A percentile compares a stretch with the other conserved stretches of the same genome.
phyloP scores from a whole-genome alignment of 2,113 vertebrate genomes.

The Platichthys flesus region DNA sequence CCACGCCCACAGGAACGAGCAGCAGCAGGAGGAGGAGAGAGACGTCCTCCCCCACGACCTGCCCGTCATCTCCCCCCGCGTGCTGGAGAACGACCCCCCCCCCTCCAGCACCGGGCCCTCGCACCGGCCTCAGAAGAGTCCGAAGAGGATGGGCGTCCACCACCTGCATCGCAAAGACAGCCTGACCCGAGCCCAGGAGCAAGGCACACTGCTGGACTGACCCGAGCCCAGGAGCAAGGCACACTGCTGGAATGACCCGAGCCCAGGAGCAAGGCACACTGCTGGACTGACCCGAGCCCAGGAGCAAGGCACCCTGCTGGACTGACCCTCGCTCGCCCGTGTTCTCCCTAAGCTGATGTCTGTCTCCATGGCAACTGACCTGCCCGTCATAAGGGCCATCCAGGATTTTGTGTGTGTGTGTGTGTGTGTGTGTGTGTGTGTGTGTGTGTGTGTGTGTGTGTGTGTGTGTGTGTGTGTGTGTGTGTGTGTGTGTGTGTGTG shows the following conservation, averaged over 20 bases:
- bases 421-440: background rate
- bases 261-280: no score
- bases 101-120: slow-evolving; percentile 20
- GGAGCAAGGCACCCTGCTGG: no score
- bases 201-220: slow-evolving; percentile 94
- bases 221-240: slow-evolving; percentile 95
- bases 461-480: no score
- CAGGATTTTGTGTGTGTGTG: slow-evolving; percentile 40
- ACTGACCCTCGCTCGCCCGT: slow-evolving; percentile 72
- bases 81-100: slow-evolving; percentile 72
- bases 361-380: slow-evolving; percentile 24
- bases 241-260: slow-evolving; percentile 84
- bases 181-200: slow-evolving; percentile 94
- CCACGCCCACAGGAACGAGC: slow-evolving; percentile 55
- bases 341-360: slow-evolving; percentile 29
- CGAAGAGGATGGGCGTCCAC: slow-evolving; percentile 97
- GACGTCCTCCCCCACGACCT: slow-evolving; percentile 82
- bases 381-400: slow-evolving; percentile 1
- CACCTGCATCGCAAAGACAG: slow-evolving; percentile 97
- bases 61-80: slow-evolving; percentile 71
- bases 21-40: slow-evolving; percentile 78
- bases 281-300: no score
- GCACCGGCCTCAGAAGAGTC: slow-evolving; percentile 88
- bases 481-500: no score
- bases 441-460: background rate